Evolutionary conservation across 2,113 vertebrate species (phyloP).

Genomic region (Rhabdomys dilectus): DNA sequence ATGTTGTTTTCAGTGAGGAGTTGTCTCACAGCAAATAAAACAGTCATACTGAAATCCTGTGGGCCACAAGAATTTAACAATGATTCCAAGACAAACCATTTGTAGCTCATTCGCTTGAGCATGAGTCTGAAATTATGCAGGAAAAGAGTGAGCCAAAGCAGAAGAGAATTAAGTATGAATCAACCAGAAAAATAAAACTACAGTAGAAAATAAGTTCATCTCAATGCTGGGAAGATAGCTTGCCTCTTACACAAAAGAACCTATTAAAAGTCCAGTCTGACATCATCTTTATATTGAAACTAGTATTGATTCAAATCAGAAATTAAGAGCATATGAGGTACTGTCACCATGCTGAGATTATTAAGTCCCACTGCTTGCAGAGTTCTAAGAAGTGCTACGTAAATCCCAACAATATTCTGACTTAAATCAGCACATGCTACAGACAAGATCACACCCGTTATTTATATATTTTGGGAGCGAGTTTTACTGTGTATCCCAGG

Average conservation of each 20-base stretch:
- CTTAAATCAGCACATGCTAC: neutral
- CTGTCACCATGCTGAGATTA: neutral
- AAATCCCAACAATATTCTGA: slow-evolving; percentile 2
- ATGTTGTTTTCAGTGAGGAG: neutral
- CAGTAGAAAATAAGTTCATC: slow-evolving; percentile 40
- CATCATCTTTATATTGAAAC: neutral
- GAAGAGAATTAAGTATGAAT: slow-evolving; percentile 40
- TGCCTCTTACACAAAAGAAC: slow-evolving; percentile 39
- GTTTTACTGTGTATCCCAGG: neutral
- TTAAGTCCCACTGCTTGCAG: neutral
- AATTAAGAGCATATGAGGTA: neutral
- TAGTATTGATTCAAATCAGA: neutral
- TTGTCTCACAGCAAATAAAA: slow-evolving; percentile 46
- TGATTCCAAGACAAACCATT: slow-evolving; percentile 64
- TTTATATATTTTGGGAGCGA: neutral
- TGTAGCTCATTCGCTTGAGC: neutral
- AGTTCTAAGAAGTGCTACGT: slow-evolving; percentile 20
- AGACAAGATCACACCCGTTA: neutral
- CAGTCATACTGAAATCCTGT: slow-evolving; percentile 51
- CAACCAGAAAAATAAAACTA: slow-evolving; percentile 50
- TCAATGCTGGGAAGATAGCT: slow-evolving; percentile 19
- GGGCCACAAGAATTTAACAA: slow-evolving; percentile 64
- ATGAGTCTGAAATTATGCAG: slow-evolving; percentile 48
- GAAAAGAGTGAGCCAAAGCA: slow-evolving; percentile 37
- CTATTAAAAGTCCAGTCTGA: slow-evolving; percentile 13